phyloP scores from a whole-genome alignment of 2,888 invertebrate species.

The Hirtodrosophila confusa region DNA sequence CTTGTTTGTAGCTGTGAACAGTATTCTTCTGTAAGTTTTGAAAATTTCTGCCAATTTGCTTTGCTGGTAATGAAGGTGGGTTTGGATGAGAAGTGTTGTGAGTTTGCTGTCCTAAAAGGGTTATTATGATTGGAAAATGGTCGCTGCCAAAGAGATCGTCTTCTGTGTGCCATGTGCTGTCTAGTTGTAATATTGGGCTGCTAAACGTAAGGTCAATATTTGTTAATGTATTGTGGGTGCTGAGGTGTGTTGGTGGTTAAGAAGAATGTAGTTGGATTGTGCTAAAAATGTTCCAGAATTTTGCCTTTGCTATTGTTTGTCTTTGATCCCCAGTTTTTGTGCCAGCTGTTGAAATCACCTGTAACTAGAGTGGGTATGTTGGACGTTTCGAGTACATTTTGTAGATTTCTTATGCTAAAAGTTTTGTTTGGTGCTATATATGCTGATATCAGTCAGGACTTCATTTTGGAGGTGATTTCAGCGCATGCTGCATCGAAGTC shows the following conservation, averaged over 20 bases:
- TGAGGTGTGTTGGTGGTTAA: background rate
- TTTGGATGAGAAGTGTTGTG: too few species aligned
- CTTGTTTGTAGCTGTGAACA: too few species aligned
- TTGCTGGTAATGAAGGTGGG: too few species aligned
- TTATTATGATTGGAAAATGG: background rate
- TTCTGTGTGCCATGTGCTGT: too few species aligned
- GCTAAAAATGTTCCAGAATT: background rate
- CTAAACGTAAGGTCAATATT: constrained; percentile 31
- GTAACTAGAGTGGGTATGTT: constrained; percentile 12
- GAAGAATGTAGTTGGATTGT: constrained; percentile 9
- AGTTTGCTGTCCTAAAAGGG: too few species aligned
- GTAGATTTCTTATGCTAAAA: constrained; percentile 11
- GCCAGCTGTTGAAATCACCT: constrained; percentile 23
- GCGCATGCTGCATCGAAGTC: constrained; percentile 23
- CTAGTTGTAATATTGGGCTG: too few species aligned
- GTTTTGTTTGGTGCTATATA: constrained; percentile 29
- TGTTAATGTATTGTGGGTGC: constrained; percentile 36
- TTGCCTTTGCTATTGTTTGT: constrained; percentile 16
- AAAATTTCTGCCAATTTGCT: too few species aligned
- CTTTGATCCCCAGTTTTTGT: constrained; percentile 19
- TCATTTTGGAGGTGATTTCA: constrained; percentile 20
- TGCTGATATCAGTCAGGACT: constrained; percentile 27
- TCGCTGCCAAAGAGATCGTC: too few species aligned
- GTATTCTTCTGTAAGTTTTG: too few species aligned
- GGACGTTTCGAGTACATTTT: constrained; percentile 8